Evolutionary conservation across 1,140 invertebrate species (phyloP).

Genomic region (Apis dorsata): DNA sequence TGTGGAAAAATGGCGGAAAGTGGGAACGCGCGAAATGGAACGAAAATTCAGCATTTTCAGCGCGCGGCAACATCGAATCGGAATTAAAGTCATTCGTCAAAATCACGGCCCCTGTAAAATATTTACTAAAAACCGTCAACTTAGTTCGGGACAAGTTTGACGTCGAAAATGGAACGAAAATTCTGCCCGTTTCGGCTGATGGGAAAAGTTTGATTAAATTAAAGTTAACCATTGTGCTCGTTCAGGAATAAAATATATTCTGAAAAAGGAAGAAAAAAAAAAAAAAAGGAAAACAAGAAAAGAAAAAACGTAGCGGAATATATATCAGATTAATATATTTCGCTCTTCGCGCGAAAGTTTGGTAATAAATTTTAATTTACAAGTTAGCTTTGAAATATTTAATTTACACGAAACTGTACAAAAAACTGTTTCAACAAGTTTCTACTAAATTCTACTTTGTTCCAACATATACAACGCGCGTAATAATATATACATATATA

Average conservation of each 20-base stretch:
- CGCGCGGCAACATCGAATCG: background rate
- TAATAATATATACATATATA: too few relatives aligned
- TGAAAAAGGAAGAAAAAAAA: too few relatives aligned
- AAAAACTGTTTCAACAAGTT: too few relatives aligned
- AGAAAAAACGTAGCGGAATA: too few relatives aligned
- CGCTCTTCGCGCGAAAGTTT: too few relatives aligned
- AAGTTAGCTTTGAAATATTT: too few relatives aligned
- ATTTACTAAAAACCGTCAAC: conserved; percentile 19
- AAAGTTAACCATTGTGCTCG: background rate
- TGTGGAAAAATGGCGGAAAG: conserved; percentile 11
- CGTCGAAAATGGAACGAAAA: conserved; percentile 18
- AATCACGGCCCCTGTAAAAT: background rate
- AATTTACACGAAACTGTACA: too few relatives aligned
- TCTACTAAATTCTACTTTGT: too few relatives aligned
- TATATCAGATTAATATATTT: too few relatives aligned
- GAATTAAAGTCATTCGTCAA: conserved; percentile 35
- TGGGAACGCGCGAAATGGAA: background rate
- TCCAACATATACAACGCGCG: too few relatives aligned
- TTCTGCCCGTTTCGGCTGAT: background rate
- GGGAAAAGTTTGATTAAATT: conserved; percentile 19
- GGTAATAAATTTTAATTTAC: too few relatives aligned
- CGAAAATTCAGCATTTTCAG: conserved; percentile 1
- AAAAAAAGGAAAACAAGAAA: too few relatives aligned
- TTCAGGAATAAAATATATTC: background rate
- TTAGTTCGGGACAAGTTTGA: background rate